phyloP scores from a whole-genome alignment of 2,797 vertebrate species.

The Enteromius trimaculatus region DNA sequence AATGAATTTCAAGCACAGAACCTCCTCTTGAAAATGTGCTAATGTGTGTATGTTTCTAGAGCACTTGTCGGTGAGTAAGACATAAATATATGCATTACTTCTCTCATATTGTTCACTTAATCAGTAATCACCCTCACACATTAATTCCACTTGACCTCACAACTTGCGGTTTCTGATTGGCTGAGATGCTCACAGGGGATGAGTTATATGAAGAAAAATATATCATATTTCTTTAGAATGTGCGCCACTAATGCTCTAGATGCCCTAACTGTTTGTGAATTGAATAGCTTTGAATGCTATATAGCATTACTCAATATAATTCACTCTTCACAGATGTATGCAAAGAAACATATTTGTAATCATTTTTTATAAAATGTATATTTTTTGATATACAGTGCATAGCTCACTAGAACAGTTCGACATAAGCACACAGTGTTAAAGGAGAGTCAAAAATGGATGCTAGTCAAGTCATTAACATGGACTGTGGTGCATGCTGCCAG shows the following conservation, averaged over 20 bases:
- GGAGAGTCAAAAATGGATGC: neutral
- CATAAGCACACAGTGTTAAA: neutral
- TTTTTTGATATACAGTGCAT: neutral
- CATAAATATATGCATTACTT: too few relatives aligned
- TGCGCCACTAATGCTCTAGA: neutral
- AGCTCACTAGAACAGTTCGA: neutral
- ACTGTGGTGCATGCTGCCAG: conserved; percentile 14
- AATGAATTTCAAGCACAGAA: neutral
- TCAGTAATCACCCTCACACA: neutral
- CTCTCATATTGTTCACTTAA: too few relatives aligned
- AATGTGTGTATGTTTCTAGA: neutral
- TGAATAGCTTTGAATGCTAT: neutral
- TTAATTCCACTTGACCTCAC: neutral
- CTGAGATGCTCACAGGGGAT: neutral
- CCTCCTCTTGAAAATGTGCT: neutral
- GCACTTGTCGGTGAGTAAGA: neutral
- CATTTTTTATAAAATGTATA: neutral
- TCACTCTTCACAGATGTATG: neutral
- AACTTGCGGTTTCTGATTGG: conserved; percentile 13
- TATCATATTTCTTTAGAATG: neutral
- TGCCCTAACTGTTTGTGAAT: neutral
- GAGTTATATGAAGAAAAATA: neutral
- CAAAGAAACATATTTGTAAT: neutral
- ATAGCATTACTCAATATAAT: neutral
- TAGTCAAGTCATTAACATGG: conserved; percentile 22